phyloP scores from a whole-genome alignment of 2,888 invertebrate genomes.

The Chironomus tentans region DNA sequence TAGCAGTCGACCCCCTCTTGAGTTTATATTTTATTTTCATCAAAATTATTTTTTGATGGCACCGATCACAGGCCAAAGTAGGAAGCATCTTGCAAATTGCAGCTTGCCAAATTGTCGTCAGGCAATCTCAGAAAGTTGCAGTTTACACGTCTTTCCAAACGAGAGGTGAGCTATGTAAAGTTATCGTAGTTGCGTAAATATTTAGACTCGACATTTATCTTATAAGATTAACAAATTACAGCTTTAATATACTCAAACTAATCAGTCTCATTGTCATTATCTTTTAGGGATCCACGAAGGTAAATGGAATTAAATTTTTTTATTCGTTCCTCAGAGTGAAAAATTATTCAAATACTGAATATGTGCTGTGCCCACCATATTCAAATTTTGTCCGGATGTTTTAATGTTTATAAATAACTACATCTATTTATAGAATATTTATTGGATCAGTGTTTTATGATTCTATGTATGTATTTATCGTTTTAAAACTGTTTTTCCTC shows the following conservation, averaged over 20 bases:
- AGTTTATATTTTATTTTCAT: neutral
- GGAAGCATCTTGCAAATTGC: conserved; percentile 19
- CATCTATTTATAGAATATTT: conserved; percentile 20
- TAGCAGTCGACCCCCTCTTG: neutral
- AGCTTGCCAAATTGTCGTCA: conserved; percentile 6
- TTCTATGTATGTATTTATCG: neutral
- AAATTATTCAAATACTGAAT: neutral
- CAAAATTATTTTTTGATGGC: neutral
- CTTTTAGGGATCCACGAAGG: conserved; percentile 23
- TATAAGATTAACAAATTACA: neutral
- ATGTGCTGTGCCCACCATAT: conserved; percentile 7
- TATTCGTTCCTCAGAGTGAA: neutral
- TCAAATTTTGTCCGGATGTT: conserved; percentile 15
- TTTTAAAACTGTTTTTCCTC: neutral
- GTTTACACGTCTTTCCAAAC: conserved; percentile 23
- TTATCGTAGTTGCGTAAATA: conserved; percentile 11
- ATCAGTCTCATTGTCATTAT: neutral
- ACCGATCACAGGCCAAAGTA: neutral
- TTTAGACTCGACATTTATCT: neutral
- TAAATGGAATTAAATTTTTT: neutral
- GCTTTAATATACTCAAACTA: neutral
- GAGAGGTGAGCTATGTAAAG: conserved; percentile 14
- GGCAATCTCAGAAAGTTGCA: neutral
- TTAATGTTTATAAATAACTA: conserved; percentile 22
- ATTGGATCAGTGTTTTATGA: conserved; percentile 14